These are phyloP conservation scores for Orycteropus afer DNA, from an alignment of 2,113 vertebrate species.

Conservation along the genomic window DNA sequence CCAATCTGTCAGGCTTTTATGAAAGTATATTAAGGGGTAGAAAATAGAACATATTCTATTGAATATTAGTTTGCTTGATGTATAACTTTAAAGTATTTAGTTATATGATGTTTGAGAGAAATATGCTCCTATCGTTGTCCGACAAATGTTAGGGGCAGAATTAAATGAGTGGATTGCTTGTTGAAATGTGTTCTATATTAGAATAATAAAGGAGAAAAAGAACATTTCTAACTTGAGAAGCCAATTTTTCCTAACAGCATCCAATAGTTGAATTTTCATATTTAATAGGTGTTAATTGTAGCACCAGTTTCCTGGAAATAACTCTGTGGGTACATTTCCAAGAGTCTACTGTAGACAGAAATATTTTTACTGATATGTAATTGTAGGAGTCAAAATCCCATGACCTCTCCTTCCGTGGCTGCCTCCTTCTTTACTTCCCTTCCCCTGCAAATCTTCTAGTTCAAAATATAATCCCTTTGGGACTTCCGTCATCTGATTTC, in stretches of 20 bases:
- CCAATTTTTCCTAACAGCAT: neutral
- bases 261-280: neutral
- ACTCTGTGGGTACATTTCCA: conserved; percentile 3
- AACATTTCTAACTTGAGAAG: neutral
- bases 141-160: neutral
- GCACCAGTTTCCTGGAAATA: conserved; percentile 38
- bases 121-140: neutral
- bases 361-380: conserved; percentile 66
- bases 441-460: conserved; percentile 60
- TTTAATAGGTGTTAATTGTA: neutral
- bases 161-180: neutral
- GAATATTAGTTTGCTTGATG: neutral
- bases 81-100: conserved; percentile 27
- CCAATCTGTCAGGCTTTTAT: neutral
- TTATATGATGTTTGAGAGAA: neutral
- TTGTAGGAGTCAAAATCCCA: conserved; percentile 78
- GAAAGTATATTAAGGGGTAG: neutral
- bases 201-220: neutral
- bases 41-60: neutral
- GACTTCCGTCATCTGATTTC: conserved; percentile 76
- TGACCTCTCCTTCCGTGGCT: conserved; percentile 72
- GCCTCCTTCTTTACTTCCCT: conserved; percentile 69
- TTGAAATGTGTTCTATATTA: neutral
- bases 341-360: conserved; percentile 57
- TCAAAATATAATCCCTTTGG: conserved; percentile 76